Evolutionary conservation across 2,797 vertebrate species (phyloP), one percentile per base, ranked within the genome.

Genomic region (Numenius phaeopus): DNA sequence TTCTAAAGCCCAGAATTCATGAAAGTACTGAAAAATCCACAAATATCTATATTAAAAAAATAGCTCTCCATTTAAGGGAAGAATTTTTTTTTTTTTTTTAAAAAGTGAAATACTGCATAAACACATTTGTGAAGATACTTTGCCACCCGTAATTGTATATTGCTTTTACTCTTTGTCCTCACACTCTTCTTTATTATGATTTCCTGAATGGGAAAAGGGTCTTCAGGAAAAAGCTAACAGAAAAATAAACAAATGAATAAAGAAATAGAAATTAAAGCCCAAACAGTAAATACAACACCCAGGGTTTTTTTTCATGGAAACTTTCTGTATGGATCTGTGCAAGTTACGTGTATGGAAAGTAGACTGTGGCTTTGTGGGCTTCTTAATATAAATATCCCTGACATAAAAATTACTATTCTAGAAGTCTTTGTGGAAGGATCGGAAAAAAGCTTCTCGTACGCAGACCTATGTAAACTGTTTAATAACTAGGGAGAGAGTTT

Each of bases 341-440:
- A 91, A 92, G 72, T 87, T 91, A 79, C 7, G 27, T 73, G 42
- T 37, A 87, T 61, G 83, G 95, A 96, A 97, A 97, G 94, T 2
- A 90, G 73, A 89, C 77, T 90, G 95, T 75, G 91, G 90, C 88
- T 97, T 94, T 95, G 87, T 32, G 90, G 94, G 61, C 62, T 95
- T 87, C 94, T 86, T 94, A 87, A 82, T 92, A 85, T 93, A 97
- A 96, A 97, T 95, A 95, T 75, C 52, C 46, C 90, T 94, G 91
- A 95, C 87, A 90, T 59, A 87, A 96, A 96, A 97, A 97, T 93
- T 87, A 58, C 88, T 89, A n/a, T 92, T 94, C 90, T 94, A 79
- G 88, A 87, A 88, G 82, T 42, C 59, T 92, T 90, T 93, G 70
- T 77, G 72, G 84, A 95, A 83, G 70, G 70, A 49, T 24, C 73